Evolutionary conservation across 2,888 invertebrate species (phyloP).

Genomic region (Seira musarum): DNA sequence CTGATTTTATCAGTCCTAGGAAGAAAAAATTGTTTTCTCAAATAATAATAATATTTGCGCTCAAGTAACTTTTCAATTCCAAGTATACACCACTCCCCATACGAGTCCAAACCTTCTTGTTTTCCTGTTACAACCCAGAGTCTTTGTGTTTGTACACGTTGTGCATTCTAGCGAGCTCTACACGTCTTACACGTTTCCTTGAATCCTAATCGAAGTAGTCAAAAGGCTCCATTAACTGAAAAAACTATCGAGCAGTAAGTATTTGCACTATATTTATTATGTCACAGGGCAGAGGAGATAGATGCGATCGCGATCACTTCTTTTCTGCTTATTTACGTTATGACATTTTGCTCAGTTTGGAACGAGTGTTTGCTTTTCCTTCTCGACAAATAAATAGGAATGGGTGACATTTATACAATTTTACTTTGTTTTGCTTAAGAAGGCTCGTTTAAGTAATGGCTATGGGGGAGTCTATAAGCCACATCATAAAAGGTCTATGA

Average conservation of each 20-base stretch:
- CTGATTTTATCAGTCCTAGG: not conserved
- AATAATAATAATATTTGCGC: not conserved
- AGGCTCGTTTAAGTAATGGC: not conserved
- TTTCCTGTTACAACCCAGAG: not conserved
- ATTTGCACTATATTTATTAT: too few relatives aligned
- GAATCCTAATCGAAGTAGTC: conserved; percentile 3
- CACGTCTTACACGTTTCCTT: conserved; percentile 18
- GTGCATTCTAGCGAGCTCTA: conserved; percentile 46
- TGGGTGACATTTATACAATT: too few relatives aligned
- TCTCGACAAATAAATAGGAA: too few relatives aligned
- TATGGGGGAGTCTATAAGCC: not conserved
- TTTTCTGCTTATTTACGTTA: not conserved
- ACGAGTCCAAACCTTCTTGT: too few relatives aligned
- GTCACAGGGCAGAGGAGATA: too few relatives aligned
- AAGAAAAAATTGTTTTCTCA: not conserved
- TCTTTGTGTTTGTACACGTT: conserved; percentile 3
- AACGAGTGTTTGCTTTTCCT: not conserved
- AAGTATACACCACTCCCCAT: not conserved
- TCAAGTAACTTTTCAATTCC: not conserved
- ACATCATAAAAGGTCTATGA: not conserved
- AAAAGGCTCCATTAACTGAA: not conserved
- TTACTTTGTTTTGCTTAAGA: not conserved
- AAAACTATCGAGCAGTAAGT: too few relatives aligned
- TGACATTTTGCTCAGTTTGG: not conserved
- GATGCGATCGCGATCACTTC: not conserved